Evolutionary conservation across 2,797 vertebrate genomes (phyloP).

Genomic region (Vespertilio murinus): DNA sequence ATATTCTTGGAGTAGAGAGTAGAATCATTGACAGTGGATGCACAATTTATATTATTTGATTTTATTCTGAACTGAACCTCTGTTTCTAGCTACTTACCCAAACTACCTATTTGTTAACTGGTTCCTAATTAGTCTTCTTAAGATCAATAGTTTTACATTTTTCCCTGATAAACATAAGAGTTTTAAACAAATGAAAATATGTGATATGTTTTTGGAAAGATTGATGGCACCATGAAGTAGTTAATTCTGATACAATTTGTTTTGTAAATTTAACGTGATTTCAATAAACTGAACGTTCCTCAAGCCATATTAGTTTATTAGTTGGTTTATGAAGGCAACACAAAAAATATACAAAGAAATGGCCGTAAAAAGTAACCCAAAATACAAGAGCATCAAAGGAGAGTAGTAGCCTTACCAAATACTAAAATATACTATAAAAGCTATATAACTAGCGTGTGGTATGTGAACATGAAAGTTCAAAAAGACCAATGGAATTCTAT

Average conservation of each 20-base stretch:
- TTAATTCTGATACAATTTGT: background rate
- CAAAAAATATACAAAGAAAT: background rate
- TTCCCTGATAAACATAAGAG: background rate
- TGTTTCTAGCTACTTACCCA: background rate
- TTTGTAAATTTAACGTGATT: background rate
- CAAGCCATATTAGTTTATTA: background rate
- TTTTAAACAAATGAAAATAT: background rate
- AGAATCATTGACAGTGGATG: background rate
- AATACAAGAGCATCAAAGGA: background rate
- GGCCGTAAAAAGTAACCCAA: background rate
- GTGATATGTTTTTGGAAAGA: background rate
- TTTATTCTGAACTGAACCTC: slow-evolving; percentile 12
- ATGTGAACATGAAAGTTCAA: background rate
- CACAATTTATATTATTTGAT: background rate
- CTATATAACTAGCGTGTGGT: background rate
- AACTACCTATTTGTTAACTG: background rate
- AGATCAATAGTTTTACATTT: background rate
- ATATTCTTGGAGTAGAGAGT: background rate
- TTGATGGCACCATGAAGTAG: background rate
- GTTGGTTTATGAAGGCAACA: background rate
- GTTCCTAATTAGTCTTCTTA: background rate
- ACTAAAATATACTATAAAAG: background rate
- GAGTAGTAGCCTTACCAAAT: background rate
- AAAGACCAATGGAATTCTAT: background rate
- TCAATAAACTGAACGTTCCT: background rate